Evolutionary conservation across 1,140 invertebrate genomes (phyloP).

Genomic region (Aphaenogaster rudis): DNA sequence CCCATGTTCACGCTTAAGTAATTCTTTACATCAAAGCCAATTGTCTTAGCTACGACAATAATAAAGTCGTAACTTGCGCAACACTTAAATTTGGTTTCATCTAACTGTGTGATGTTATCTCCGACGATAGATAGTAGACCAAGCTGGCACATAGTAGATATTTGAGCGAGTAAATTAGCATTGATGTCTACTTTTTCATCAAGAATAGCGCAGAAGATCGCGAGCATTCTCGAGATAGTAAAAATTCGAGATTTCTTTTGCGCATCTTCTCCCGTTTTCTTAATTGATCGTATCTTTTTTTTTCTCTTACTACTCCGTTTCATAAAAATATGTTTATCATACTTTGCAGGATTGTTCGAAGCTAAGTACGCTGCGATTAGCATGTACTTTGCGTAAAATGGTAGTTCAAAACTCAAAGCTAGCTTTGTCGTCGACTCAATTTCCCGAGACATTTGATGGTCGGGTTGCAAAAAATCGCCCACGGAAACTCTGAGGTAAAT

Average conservation of each 20-base stretch:
- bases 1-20: conserved; percentile 86
- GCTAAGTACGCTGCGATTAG: conserved; percentile 96
- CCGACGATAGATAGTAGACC: conserved; percentile 90
- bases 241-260: conserved; percentile 91
- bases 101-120: conserved; percentile 88
- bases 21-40: conserved; percentile 91
- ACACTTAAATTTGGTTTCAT: conserved; percentile 91
- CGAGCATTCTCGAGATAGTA: conserved; percentile 93
- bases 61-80: conserved; percentile 92
- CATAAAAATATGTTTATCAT: conserved; percentile 94
- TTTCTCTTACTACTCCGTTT: conserved; percentile 90
- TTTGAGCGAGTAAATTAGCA: conserved; percentile 93
- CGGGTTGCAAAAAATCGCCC: conserved; percentile 75
- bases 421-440: conserved; percentile 87
- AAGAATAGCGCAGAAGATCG: conserved; percentile 96
- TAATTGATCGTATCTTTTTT: conserved; percentile 82
- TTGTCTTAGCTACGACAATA: conserved; percentile 89
- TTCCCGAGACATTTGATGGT: conserved; percentile 76
- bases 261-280: conserved; percentile 84
- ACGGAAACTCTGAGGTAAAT: conserved; percentile 91
- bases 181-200: conserved; percentile 94
- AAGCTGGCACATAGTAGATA: conserved; percentile 92
- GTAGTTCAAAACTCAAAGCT: conserved; percentile 93
- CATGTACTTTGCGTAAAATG: conserved; percentile 95
- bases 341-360: conserved; percentile 95